Base-by-base conservation (phyloP, 1,140 invertebrate species). In the Zaprionus inermis region DNA sequence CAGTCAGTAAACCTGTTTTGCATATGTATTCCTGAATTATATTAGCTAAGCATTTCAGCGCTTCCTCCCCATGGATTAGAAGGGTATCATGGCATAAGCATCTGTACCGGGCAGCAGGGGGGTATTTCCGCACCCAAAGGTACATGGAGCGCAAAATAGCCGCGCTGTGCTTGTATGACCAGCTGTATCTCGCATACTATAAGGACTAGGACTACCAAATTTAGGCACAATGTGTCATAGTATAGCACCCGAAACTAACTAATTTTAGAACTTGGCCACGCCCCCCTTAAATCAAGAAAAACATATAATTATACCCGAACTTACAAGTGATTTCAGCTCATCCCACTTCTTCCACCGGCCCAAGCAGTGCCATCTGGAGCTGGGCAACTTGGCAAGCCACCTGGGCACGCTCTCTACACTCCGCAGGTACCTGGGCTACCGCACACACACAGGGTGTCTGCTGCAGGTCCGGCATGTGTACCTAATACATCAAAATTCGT, bases 401-500 rank as follows among this genome's bases (percentile, higher is more conserved):
- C 34, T 36, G 4, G 12, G 34, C 34, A 36, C 34, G 5, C 38
- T 6, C 38, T 16, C 6, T 16, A 20, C 44, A 49, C 44, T 11
- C 44, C 9, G n/a, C 14, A 16, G n/a, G 6, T n/a, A 41, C 38
- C 38, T 44, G 7, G 24, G 24, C n/a, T 28, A 28, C 22, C 2
- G 24, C 5, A 28, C 24, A 28, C 24, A 7, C 24, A 6, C 38
- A n/a, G 41, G 12, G 41, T 55, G 55, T 67, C 51, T 41, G 4
- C 36, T 12, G 24, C 24, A 2, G 12, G 38, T 41, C 4, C 30
- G 5, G 10, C 51, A 41, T 64, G 59, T 72, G 68, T 76, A 60
- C 49, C 64, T 64, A 71, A 71, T 71, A 56, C 69, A 72, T 72
- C 61, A 76, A 72, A 76, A 76, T 76, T 60, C 54, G 76, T 88